These are phyloP conservation scores for Brachymystax lenok DNA, from an alignment of 2,797 vertebrate genomes.

Conservation along the genomic window DNA sequence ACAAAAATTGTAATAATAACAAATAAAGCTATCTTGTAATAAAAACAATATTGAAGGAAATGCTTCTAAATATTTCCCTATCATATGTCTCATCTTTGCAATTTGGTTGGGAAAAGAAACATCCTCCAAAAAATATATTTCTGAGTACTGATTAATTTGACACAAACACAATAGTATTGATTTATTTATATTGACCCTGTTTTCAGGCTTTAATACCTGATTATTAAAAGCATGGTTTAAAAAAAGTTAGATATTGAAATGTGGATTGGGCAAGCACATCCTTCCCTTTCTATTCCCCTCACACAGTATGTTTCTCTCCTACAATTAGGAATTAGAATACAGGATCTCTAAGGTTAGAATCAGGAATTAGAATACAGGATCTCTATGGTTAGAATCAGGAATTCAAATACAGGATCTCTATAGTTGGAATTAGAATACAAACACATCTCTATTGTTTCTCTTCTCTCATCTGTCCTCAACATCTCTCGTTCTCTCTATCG, in stretches of 20 bases:
- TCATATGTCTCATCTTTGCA: conserved; percentile 29
- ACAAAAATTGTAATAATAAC: conserved; percentile 57
- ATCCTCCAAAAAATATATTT: conserved; percentile 17
- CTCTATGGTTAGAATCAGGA: conserved; percentile 4
- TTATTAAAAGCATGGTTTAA: neutral
- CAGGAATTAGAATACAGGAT: neutral
- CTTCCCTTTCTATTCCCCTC: conserved; percentile 5
- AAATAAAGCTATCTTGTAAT: conserved; percentile 53
- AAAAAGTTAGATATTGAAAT: neutral
- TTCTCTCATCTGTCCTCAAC: conserved; percentile 37
- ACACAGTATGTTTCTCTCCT: neutral
- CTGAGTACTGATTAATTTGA: neutral
- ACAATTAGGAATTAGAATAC: neutral
- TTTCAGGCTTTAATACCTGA: neutral
- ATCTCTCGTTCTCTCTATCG: conserved; percentile 24
- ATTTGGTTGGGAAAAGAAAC: conserved; percentile 16
- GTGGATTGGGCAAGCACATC: neutral
- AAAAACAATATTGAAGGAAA: conserved; percentile 49
- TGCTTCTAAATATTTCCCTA: conserved; percentile 53
- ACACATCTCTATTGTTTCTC: conserved; percentile 19
- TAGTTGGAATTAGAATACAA: conserved; percentile 8
- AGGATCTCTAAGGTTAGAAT: conserved; percentile 3
- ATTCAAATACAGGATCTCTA: neutral
- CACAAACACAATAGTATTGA: neutral
- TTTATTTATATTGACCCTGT: neutral